These are phyloP conservation scores for Eristalis intricaria DNA, from an alignment of 2,888 invertebrate species.

Conservation along the genomic window DNA sequence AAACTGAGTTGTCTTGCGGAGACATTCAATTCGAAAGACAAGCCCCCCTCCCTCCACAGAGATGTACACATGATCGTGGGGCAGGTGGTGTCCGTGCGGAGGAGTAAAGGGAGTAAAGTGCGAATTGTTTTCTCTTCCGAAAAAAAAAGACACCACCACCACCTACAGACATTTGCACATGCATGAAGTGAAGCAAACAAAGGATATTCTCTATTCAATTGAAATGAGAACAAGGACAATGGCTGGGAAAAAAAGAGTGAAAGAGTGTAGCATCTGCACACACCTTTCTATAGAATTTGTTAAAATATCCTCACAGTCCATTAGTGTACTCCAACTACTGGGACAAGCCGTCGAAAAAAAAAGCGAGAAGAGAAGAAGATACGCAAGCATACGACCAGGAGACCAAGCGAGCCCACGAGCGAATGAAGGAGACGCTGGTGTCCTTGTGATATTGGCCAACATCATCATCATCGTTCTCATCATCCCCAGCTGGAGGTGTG, in stretches of 20 bases:
- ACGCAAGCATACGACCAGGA: background rate
- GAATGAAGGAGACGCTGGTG: slow-evolving; percentile 28
- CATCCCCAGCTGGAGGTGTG: background rate
- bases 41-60: background rate
- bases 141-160: slow-evolving; percentile 1
- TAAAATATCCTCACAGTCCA: slow-evolving; percentile 65
- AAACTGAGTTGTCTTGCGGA: slow-evolving; percentile 19
- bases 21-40: slow-evolving; percentile 36
- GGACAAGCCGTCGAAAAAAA: slow-evolving; percentile 17
- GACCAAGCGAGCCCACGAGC: background rate
- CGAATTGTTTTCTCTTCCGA: slow-evolving; percentile 18
- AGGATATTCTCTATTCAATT: slow-evolving; percentile 45
- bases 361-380: too few relatives aligned
- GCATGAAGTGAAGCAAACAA: slow-evolving; percentile 16
- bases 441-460: slow-evolving; percentile 71
- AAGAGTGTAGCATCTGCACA: slow-evolving; percentile 45
- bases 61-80: too few relatives aligned
- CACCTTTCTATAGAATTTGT: slow-evolving; percentile 58
- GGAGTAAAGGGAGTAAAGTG: slow-evolving; percentile 18
- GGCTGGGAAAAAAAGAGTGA: slow-evolving; percentile 32
- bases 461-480: slow-evolving; percentile 30
- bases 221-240: slow-evolving; percentile 67
- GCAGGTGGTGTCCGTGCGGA: background rate
- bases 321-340: slow-evolving; percentile 51
- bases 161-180: background rate